Conservation (phyloP, 1,140 invertebrate species). For the Aphelinus certus region DNA sequence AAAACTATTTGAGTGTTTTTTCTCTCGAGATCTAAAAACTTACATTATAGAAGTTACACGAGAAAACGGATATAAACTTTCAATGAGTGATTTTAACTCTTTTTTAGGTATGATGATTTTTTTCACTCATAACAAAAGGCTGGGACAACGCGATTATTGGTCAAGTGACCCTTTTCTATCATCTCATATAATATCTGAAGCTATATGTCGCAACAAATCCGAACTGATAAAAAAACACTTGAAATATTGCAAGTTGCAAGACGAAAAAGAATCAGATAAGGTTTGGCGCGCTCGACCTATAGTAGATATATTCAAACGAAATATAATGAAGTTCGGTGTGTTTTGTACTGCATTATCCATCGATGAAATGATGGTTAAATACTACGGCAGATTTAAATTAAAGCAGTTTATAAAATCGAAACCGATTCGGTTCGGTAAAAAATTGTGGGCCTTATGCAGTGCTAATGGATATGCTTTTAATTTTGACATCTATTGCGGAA, state of each 20-base stretch:
- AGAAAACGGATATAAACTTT: conserved; percentile 19
- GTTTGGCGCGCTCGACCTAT: conserved; percentile 21
- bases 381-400: background rate
- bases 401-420: conserved; percentile 32
- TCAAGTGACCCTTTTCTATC: conserved; percentile 10
- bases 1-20: conserved; percentile 23
- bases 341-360: conserved; percentile 27
- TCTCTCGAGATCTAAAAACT: conserved; percentile 28
- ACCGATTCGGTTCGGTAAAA: conserved; percentile 30
- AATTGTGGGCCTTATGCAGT: conserved; percentile 22
- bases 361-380: conserved; percentile 32
- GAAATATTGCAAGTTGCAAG: conserved; percentile 15
- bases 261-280: conserved; percentile 24
- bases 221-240: conserved; percentile 30
- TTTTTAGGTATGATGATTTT: conserved; percentile 35
- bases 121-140: conserved; percentile 31
- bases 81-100: conserved; percentile 12
- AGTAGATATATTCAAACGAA: conserved; percentile 24
- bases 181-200: background rate
- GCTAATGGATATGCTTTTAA: conserved; percentile 29
- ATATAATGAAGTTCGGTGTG: conserved; percentile 20
- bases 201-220: conserved; percentile 30
- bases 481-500: conserved; percentile 28
- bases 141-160: conserved; percentile 31
- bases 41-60: conserved; percentile 18